Conservation (phyloP, 2,888 invertebrate genomes). For the Syrista parreyssii region DNA sequence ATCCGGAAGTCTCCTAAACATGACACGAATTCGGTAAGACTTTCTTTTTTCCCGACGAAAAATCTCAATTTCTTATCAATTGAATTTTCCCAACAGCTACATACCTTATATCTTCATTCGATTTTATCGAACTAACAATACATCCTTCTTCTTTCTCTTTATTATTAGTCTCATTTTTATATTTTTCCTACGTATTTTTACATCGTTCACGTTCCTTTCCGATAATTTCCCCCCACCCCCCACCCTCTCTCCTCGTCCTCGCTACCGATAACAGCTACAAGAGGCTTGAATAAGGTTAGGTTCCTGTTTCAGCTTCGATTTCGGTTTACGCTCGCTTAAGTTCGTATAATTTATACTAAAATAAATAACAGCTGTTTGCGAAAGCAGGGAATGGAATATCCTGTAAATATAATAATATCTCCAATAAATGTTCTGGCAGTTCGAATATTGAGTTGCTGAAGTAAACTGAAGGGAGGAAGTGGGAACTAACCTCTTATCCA, state of each 20-base stretch:
- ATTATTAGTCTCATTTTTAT: conserved; percentile 3
- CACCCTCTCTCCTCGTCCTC: too few species aligned
- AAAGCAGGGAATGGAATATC: background rate
- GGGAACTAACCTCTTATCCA: background rate
- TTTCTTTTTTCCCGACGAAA: background rate
- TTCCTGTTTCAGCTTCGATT: background rate
- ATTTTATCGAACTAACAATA: conserved; percentile 37
- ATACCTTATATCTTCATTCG: conserved; percentile 45
- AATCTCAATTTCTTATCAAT: background rate
- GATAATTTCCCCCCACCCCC: background rate
- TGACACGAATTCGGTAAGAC: background rate
- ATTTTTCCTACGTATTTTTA: background rate
- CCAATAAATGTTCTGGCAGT: background rate
- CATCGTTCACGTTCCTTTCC: background rate
- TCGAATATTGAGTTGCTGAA: background rate
- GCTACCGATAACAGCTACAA: background rate
- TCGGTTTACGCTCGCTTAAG: background rate
- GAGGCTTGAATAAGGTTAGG: background rate
- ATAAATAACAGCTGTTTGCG: conserved; percentile 4
- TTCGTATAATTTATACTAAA: background rate
- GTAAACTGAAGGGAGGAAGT: background rate
- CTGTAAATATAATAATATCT: background rate
- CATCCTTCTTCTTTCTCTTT: background rate
- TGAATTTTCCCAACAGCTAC: background rate
- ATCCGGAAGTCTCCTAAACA: background rate